phyloP scores from a whole-genome alignment of 2,888 invertebrate genomes.

The Macaria notata region DNA sequence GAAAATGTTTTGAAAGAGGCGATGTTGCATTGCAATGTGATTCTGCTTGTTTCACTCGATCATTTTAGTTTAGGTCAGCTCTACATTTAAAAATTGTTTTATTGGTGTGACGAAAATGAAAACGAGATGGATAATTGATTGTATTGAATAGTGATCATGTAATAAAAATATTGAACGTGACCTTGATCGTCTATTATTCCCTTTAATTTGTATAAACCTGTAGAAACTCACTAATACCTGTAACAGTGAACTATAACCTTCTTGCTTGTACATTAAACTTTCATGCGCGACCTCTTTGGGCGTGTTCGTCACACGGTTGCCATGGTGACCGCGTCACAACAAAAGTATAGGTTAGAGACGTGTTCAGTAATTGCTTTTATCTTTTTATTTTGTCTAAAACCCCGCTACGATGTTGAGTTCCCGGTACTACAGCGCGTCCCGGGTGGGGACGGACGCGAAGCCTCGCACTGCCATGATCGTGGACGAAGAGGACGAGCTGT shows the following conservation, averaged over 20 bases:
- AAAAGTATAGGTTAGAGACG: conserved; percentile 35
- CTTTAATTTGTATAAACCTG: too few species aligned
- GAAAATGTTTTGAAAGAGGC: conserved; percentile 21
- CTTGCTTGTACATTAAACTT: too few species aligned
- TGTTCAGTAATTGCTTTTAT: not conserved
- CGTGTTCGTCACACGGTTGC: conserved; percentile 36
- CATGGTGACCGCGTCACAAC: conserved; percentile 77
- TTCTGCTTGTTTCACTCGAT: conserved; percentile 64
- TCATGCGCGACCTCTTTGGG: too few species aligned
- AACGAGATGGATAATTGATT: conserved; percentile 63
- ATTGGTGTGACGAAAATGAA: conserved; percentile 65
- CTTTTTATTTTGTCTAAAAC: not conserved
- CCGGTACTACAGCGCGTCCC: conserved; percentile 68
- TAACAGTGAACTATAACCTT: too few species aligned
- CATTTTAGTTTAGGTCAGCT: conserved; percentile 57
- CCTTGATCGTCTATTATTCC: conserved; percentile 41
- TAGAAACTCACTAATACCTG: too few species aligned
- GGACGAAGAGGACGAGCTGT: conserved; percentile 84
- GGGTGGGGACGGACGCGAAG: conserved; percentile 63
- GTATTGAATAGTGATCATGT: conserved; percentile 73
- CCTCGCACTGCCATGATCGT: conserved; percentile 66
- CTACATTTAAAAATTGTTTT: conserved; percentile 53
- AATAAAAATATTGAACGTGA: conserved; percentile 76
- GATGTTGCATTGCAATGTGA: conserved; percentile 60
- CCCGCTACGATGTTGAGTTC: conserved; percentile 58